Evolutionary conservation across 1,140 invertebrate genomes (phyloP).

Genomic region (Tetragnatha versicolor): DNA sequence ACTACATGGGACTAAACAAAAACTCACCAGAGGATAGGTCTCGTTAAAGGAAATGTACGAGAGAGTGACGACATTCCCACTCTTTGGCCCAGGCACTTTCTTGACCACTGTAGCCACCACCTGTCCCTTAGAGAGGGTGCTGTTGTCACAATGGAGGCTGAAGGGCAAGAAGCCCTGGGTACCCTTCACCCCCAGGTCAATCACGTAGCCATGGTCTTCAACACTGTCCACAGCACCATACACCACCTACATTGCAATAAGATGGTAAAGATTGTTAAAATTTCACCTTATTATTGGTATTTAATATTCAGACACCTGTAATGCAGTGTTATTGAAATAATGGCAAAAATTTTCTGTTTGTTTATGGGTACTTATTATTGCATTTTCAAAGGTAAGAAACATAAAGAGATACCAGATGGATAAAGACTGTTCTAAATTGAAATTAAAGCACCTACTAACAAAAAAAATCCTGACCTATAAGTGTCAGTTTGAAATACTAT

Average conservation of each 20-base stretch:
- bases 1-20: too few relatives aligned
- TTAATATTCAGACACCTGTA: too few relatives aligned
- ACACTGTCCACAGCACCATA: conserved; percentile 19
- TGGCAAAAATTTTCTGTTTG: too few relatives aligned
- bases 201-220: conserved; percentile 35
- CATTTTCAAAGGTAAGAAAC: too few relatives aligned
- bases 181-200: background rate
- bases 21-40: conserved; percentile 11
- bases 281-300: too few relatives aligned
- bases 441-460: too few relatives aligned
- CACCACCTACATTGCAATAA: conserved; percentile 25
- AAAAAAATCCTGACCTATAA: too few relatives aligned
- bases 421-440: too few relatives aligned
- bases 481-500: too few relatives aligned
- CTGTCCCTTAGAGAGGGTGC: background rate
- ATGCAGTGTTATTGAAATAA: too few relatives aligned
- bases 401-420: too few relatives aligned
- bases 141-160: background rate
- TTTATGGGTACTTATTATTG: too few relatives aligned
- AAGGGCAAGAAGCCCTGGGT: conserved; percentile 9
- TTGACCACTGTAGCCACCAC: background rate
- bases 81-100: background rate
- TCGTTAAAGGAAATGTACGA: background rate
- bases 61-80: conserved; percentile 9
- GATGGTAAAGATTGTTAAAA: background rate